These are phyloP conservation scores for Porites divaricata DNA, from an alignment of 92 coral and sea anemone species.

Conservation along the genomic window DNA sequence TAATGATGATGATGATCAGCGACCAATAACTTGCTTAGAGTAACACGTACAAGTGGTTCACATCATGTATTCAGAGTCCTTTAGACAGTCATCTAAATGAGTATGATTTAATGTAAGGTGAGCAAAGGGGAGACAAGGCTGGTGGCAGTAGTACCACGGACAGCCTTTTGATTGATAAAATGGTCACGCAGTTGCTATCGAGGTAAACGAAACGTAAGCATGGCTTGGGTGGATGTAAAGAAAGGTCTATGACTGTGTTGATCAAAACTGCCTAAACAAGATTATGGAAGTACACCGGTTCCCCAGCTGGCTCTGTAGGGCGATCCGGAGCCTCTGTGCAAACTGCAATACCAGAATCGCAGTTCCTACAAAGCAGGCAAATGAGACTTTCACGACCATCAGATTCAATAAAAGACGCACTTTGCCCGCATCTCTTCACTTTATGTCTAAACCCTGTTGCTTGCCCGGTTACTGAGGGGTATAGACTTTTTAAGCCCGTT, in stretches of 20 bases:
- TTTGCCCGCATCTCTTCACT: slow-evolving; percentile 48
- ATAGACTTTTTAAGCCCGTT: slow-evolving; percentile 54
- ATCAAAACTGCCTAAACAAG: too few species aligned
- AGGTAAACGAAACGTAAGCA: too few species aligned
- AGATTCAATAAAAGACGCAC: slow-evolving; percentile 28
- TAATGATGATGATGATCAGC: too few species aligned
- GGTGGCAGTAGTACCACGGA: slow-evolving; percentile 57
- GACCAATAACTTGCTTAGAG: too few species aligned
- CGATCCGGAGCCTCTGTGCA: slow-evolving; percentile 29
- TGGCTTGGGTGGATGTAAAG: too few species aligned
- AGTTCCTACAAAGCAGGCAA: slow-evolving; percentile 48
- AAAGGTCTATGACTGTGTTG: too few species aligned
- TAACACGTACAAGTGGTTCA: slow-evolving; percentile 19
- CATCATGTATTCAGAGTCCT: slow-evolving; percentile 52
- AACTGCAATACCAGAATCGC: slow-evolving; percentile 17
- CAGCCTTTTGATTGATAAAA: slow-evolving; percentile 21
- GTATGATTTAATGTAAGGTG: slow-evolving; percentile 47
- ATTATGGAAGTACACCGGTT: too few species aligned
- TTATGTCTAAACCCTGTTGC: slow-evolving; percentile 46
- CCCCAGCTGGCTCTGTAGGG: too few species aligned
- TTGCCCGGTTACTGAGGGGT: slow-evolving; percentile 57
- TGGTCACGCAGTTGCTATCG: too few species aligned
- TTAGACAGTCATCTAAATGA: slow-evolving; percentile 48
- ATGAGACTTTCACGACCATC: slow-evolving; percentile 25
- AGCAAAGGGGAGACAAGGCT: slow-evolving; percentile 63